phyloP scores from a whole-genome alignment of 2,888 invertebrate genomes.

The Agrochola lota region DNA sequence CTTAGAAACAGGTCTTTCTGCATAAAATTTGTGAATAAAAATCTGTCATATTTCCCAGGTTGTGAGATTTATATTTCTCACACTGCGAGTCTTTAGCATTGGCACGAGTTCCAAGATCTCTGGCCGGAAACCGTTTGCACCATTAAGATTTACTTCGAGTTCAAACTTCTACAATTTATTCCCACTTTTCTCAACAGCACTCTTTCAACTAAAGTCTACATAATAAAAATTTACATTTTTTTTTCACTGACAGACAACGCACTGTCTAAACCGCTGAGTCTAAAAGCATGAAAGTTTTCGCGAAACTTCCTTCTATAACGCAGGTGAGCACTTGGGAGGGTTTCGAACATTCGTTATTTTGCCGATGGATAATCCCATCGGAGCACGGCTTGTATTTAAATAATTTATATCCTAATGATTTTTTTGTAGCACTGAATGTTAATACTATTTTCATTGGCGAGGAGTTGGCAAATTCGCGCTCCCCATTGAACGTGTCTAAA shows the following conservation, averaged over 20 bases:
- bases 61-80: slow-evolving; percentile 17
- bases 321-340: neutral
- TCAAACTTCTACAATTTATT: neutral
- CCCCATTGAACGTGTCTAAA: no score
- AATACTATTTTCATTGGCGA: neutral
- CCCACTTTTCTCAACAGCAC: neutral
- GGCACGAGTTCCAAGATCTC: neutral
- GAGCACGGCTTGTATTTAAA: neutral
- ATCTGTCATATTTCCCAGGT: slow-evolving; percentile 28
- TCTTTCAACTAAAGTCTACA: neutral
- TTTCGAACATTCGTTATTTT: neutral
- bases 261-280: no score
- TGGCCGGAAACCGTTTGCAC: neutral
- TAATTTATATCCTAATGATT: neutral
- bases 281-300: neutral
- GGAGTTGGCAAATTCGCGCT: neutral
- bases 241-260: neutral
- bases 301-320: neutral
- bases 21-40: slow-evolving; percentile 2
- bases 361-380: no score
- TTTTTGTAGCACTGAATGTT: neutral
- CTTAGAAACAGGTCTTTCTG: neutral
- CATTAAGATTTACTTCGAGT: neutral
- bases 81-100: neutral
- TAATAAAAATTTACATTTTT: neutral